A percentile compares a stretch with the other conserved stretches of the same genome.
phyloP scores from a whole-genome alignment of 2,888 invertebrate genomes.

The Tachina lurida region DNA sequence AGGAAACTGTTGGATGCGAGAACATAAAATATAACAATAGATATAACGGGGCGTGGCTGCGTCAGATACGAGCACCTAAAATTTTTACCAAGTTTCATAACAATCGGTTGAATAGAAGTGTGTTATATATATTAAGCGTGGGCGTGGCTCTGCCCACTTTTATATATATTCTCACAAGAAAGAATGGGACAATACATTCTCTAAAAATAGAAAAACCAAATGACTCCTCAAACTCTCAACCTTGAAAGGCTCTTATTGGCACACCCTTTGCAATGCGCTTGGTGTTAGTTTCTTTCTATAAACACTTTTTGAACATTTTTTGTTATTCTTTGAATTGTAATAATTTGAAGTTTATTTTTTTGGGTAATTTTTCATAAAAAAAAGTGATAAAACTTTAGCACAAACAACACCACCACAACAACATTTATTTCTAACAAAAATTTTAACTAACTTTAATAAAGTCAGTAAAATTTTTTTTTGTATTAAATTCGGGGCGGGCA shows the following conservation, averaged over 20 bases:
- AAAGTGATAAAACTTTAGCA: background rate
- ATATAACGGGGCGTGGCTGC: no score
- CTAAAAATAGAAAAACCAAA: background rate
- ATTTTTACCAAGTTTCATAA: no score
- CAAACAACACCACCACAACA: background rate
- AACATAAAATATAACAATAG: no score
- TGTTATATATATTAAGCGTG: no score
- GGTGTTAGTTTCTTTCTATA: background rate
- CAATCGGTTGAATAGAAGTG: no score
- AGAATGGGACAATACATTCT: no score
- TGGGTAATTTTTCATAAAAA: conserved; percentile 14
- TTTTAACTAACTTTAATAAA: background rate
- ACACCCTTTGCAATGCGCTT: background rate
- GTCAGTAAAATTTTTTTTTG: background rate
- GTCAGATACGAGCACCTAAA: no score
- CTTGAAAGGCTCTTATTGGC: no score
- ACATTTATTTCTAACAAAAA: background rate
- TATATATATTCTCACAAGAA: no score
- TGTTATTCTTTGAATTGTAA: conserved; percentile 13
- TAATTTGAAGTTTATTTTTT: conserved; percentile 26
- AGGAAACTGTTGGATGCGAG: no score
- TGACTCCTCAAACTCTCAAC: background rate
- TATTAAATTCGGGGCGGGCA: no score
- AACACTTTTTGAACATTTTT: conserved; percentile 8
- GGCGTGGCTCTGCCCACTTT: no score